Evolutionary conservation across 2,797 vertebrate genomes (phyloP).

Genomic region (Alcedo quadribrachys): DNA sequence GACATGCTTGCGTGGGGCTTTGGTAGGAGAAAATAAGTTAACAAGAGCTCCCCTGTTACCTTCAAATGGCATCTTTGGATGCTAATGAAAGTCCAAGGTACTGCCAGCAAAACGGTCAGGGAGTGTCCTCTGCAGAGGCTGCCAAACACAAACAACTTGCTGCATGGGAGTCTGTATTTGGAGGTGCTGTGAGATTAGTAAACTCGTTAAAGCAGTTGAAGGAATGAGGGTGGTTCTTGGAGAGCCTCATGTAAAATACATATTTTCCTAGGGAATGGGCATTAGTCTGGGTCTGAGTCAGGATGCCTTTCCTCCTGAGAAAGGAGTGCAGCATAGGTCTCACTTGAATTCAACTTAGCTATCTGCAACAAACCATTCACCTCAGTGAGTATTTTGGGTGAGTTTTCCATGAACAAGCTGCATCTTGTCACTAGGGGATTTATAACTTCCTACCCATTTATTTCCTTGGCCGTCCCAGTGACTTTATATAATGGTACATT

Average conservation of each 20-base stretch:
- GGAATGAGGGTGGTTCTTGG: background rate
- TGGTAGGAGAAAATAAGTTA: background rate
- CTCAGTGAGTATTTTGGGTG: background rate
- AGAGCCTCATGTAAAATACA: background rate
- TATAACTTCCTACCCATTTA: background rate
- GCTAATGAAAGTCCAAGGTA: background rate
- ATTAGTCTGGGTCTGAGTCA: background rate
- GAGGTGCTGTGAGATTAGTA: background rate
- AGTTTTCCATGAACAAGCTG: background rate
- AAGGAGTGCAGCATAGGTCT: background rate
- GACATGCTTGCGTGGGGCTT: background rate
- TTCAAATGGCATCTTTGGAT: no score
- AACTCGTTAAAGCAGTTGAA: background rate
- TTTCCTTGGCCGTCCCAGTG: background rate
- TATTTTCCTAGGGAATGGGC: background rate
- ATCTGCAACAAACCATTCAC: background rate
- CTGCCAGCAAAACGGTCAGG: background rate
- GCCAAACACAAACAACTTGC: background rate
- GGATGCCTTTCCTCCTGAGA: background rate
- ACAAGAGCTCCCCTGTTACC: background rate
- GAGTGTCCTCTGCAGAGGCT: background rate
- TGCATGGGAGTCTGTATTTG: background rate
- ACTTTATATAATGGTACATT: fast-evolving
- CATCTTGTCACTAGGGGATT: background rate
- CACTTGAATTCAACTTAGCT: fast-evolving